phyloP scores from a whole-genome alignment of 2,797 vertebrate genomes.

The Danio choprae region DNA sequence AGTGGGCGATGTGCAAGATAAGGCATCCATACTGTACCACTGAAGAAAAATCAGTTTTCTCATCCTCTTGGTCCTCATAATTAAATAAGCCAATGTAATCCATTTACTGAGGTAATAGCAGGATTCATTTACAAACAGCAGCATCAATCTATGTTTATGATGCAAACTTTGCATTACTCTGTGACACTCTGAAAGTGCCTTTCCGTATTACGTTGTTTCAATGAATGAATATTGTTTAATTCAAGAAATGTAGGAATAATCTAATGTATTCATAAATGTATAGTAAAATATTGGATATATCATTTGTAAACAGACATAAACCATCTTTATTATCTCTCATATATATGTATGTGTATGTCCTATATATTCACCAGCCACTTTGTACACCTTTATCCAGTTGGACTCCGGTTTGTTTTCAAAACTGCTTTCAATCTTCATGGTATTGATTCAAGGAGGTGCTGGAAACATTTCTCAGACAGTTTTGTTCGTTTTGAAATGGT shows the following conservation, averaged over 20 bases:
- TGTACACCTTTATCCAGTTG: too few species aligned
- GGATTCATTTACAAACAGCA: slow-evolving; percentile 29
- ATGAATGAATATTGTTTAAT: background rate
- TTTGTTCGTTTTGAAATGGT: too few species aligned
- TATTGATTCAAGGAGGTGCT: too few species aligned
- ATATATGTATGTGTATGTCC: too few species aligned
- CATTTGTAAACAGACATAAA: background rate
- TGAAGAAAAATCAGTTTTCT: slow-evolving; percentile 8
- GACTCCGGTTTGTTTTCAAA: too few species aligned
- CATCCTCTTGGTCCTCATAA: slow-evolving; percentile 26
- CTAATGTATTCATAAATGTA: background rate
- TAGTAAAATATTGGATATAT: background rate
- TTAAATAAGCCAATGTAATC: slow-evolving; percentile 27
- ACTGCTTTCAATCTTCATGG: too few species aligned
- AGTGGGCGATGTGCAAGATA: background rate
- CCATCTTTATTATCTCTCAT: background rate
- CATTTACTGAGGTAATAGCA: slow-evolving; percentile 24
- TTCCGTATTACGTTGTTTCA: background rate
- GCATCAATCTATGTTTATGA: slow-evolving; percentile 18
- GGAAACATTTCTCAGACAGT: too few species aligned
- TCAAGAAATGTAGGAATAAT: background rate
- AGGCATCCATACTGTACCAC: background rate
- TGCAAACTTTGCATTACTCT: slow-evolving; percentile 8
- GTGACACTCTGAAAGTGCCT: background rate
- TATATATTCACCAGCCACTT: too few species aligned